Conservation (phyloP, 2,113 vertebrate genomes). For the Miniopterus natalensis region DNA sequence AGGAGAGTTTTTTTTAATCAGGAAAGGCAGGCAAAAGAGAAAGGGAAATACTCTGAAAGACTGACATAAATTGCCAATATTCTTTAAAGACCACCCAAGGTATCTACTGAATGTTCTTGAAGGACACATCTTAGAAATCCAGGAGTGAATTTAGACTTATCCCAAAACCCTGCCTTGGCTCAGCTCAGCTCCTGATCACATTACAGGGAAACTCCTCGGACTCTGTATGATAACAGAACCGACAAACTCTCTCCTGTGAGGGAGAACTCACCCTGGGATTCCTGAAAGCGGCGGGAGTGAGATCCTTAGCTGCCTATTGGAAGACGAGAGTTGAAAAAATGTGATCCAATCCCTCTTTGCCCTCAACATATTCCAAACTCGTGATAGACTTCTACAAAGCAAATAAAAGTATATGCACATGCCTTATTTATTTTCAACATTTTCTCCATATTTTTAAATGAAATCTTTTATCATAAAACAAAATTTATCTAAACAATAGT, state of each 20-base stretch:
- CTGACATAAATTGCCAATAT: background rate
- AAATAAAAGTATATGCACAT: background rate
- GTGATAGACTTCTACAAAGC: background rate
- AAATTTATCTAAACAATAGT: background rate
- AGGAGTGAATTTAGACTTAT: background rate
- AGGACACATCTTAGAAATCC: background rate
- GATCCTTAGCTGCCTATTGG: background rate
- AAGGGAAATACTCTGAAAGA: background rate
- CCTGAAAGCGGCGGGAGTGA: rapidly evolving
- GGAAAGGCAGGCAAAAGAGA: background rate
- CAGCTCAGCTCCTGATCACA: background rate
- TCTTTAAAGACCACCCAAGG: background rate
- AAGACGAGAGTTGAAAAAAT: background rate
- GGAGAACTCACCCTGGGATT: no score
- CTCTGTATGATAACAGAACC: background rate
- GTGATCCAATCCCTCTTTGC: background rate
- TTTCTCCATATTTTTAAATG: background rate
- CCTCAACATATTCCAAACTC: background rate
- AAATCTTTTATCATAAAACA: background rate
- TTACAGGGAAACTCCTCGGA: background rate
- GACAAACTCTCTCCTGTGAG: background rate
- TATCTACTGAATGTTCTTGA: background rate
- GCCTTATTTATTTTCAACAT: background rate
- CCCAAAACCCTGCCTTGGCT: background rate
- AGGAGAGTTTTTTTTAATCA: background rate